Conservation (phyloP, 2,888 invertebrate genomes). For the Tetranychus truncatus region DNA sequence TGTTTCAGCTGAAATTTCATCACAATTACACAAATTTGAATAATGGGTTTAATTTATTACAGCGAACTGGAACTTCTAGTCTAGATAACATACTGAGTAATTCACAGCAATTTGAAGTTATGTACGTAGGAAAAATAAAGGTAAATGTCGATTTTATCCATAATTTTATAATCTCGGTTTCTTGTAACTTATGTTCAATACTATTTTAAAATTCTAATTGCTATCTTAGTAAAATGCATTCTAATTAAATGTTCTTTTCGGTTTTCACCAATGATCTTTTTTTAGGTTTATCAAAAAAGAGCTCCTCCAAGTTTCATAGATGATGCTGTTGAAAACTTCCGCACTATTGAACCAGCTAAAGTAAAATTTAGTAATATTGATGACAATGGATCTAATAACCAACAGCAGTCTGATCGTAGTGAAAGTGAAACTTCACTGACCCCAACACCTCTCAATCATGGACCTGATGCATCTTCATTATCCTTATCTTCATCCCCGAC, state of each 20-base stretch:
- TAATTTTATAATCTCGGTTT: too few relatives aligned
- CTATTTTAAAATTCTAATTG: too few relatives aligned
- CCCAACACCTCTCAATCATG: neutral
- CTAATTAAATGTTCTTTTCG: neutral
- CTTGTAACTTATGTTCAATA: too few relatives aligned
- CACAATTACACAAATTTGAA: too few relatives aligned
- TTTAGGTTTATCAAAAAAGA: slow-evolving; percentile 48
- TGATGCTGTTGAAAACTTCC: slow-evolving; percentile 66
- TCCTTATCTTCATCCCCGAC: neutral
- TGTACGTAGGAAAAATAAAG: slow-evolving; percentile 76
- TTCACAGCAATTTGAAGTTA: slow-evolving; percentile 42
- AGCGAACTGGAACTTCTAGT: neutral
- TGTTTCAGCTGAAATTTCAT: too few relatives aligned
- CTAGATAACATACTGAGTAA: slow-evolving; percentile 19
- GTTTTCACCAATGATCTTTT: slow-evolving; percentile 8
- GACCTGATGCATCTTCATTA: neutral
- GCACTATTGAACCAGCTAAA: slow-evolving; percentile 35
- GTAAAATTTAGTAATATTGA: neutral
- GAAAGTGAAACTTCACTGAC: neutral
- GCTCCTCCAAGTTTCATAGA: slow-evolving; percentile 74
- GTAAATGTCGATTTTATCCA: slow-evolving; percentile 35
- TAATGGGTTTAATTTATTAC: neutral
- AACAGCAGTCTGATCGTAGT: neutral
- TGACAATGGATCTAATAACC: neutral
- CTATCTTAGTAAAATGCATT: too few relatives aligned